Percentiles rank a stretch among this genome's conserved stretches.
These are phyloP conservation scores for Valencia hispanica DNA, from an alignment of 2,797 vertebrate genomes.

Conservation along the genomic window DNA sequence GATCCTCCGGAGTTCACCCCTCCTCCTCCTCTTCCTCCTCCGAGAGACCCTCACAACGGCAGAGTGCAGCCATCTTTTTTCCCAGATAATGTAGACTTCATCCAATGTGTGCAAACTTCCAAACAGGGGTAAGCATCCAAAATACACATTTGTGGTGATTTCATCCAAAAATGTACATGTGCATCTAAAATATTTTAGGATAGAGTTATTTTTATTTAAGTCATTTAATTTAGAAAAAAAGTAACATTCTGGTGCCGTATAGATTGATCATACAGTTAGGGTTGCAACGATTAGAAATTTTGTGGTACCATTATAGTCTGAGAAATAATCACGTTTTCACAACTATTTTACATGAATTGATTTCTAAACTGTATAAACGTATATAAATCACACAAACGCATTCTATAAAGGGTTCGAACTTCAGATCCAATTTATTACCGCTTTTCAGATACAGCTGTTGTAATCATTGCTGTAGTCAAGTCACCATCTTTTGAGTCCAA, in stretches of 20 bases:
- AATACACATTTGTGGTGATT: neutral
- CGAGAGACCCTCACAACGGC: conserved; percentile 85
- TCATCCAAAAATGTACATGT: neutral
- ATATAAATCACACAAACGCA: too few species aligned
- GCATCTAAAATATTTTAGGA: neutral
- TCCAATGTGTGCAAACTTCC: conserved; percentile 35
- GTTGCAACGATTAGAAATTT: too few species aligned
- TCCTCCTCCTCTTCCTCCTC: conserved; percentile 88
- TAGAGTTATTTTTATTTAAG: neutral
- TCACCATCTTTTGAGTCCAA: too few species aligned
- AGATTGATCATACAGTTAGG: too few species aligned
- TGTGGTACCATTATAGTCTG: too few species aligned
- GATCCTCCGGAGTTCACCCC: conserved; percentile 90
- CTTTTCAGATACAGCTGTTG: too few species aligned
- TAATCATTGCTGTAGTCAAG: too few species aligned
- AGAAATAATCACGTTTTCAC: too few species aligned
- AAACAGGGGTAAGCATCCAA: conserved; percentile 66
- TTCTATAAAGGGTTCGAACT: too few species aligned
- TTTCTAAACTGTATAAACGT: too few species aligned
- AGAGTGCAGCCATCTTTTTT: conserved; percentile 76
- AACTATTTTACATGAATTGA: too few species aligned
- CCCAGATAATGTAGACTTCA: conserved; percentile 63
- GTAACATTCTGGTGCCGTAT: neutral
- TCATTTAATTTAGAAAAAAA: neutral
- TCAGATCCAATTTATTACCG: too few species aligned